A percentile compares a stretch with the other conserved stretches of the same genome.
These are phyloP conservation scores for Deilephila elpenor DNA, from an alignment of 2,888 invertebrate species.

Conservation along the genomic window DNA sequence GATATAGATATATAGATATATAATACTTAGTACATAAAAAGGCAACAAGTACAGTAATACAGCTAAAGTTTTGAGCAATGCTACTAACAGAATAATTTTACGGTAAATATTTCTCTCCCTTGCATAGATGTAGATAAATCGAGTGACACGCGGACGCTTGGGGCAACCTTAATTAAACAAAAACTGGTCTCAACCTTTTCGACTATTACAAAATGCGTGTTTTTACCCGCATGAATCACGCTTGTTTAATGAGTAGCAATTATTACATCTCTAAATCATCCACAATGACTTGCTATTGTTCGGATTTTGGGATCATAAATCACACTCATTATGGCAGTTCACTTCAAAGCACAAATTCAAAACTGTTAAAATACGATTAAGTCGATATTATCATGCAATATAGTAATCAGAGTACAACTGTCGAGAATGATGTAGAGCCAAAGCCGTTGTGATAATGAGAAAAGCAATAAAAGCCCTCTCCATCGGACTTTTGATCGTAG, in stretches of 20 bases:
- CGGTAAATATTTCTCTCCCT: too few relatives aligned
- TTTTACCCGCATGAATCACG: slow-evolving; percentile 2
- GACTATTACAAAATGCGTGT: slow-evolving; percentile 17
- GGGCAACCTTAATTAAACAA: slow-evolving; percentile 21
- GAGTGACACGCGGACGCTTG: neutral
- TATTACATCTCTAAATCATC: slow-evolving; percentile 12
- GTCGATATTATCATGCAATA: too few relatives aligned
- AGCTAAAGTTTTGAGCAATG: too few relatives aligned
- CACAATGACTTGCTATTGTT: neutral
- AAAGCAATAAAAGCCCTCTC: too few relatives aligned
- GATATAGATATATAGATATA: too few relatives aligned
- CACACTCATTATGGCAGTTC: neutral
- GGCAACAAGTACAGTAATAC: too few relatives aligned
- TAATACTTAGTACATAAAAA: too few relatives aligned
- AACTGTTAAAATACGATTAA: neutral
- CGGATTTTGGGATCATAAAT: neutral
- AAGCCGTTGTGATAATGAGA: too few relatives aligned
- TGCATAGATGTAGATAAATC: neutral
- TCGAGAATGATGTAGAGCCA: too few relatives aligned
- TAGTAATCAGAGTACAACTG: too few relatives aligned
- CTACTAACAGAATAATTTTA: too few relatives aligned
- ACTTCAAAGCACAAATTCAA: neutral
- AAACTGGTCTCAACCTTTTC: slow-evolving; percentile 14
- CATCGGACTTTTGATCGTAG: too few relatives aligned
- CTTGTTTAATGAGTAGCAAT: neutral